Evolutionary conservation across 2,113 vertebrate species (phyloP), one percentile per base, ranked within the genome.

Genomic region (Sterna hirundo): DNA sequence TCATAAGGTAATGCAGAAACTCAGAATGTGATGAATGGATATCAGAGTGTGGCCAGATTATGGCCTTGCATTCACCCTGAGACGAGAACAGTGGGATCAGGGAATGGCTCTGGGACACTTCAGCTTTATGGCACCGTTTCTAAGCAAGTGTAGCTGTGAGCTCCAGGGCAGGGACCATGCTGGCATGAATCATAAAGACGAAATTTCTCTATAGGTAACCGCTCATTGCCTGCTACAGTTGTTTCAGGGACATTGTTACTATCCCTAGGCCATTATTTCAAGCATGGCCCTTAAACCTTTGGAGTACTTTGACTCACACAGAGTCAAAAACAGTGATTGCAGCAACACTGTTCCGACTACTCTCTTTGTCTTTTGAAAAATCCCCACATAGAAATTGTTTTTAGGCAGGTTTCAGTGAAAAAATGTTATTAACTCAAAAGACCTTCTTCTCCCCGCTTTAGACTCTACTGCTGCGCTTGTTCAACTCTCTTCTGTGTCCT

Each of bases 21-120:
- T 91, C 64, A 72, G 76, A 68, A 69, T 9, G 44, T 96, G 95
- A 97, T 94, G 80, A 79, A 96, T 94, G 44, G 65, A 6, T 84
- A 81, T 52, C 32, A 75, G 79, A 86, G 21, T 16, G 16, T 34
- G 72, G 40, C 46, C 84, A 52, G 46, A 42, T 71, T 79, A 42
- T 12, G 57, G 77, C 64, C 57, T 94, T 89, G 61, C 36, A 40
- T 65, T 93, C 54, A 93, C 40, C 76, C 72, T 86, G 72, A 68
- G 57, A 84, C 15, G 27, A 86, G 52, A 92, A 75, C 5, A 30
- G 20, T 9, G 6, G 10, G 9, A 77, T 34, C 42, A 68, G 32
- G 32, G 34, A 90, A 78, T 0, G 7, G 32, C 68, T 88, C 42
- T 75, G 55, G 52, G 68, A 77, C 26, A 21, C 11, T 76, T 89